phyloP scores from a whole-genome alignment of 2,113 vertebrate species.

The Upupa epops region DNA sequence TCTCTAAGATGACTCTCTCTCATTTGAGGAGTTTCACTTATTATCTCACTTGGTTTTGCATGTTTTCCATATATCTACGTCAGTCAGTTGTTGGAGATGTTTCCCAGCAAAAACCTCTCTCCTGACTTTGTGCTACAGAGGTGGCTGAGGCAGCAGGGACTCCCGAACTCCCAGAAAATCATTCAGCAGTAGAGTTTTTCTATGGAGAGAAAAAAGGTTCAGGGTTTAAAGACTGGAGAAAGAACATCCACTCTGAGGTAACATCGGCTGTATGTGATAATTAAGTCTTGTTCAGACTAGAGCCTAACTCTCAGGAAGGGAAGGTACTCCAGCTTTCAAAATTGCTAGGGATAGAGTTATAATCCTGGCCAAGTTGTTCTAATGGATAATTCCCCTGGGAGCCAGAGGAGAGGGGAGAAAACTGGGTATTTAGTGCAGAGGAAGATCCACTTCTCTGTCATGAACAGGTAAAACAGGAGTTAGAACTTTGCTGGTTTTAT shows the following conservation, averaged over 20 bases:
- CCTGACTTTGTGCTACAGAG: not conserved
- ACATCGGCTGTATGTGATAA: not conserved
- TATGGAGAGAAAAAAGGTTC: not conserved
- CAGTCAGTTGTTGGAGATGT: not conserved
- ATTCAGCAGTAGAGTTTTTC: not conserved
- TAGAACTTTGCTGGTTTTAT: not conserved
- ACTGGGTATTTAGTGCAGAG: not conserved
- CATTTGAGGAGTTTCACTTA: not conserved
- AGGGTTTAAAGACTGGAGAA: not conserved
- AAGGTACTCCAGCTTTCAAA: not conserved
- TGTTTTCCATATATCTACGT: not conserved
- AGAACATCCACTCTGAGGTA: not conserved
- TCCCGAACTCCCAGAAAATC: not conserved
- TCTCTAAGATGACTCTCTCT: not conserved
- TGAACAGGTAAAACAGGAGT: not conserved
- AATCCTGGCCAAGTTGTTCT: not conserved
- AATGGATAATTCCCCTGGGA: not conserved
- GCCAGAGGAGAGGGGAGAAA: not conserved
- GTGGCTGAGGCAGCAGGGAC: not conserved
- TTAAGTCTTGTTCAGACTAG: not conserved
- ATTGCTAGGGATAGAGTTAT: not conserved
- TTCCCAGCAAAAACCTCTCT: not conserved
- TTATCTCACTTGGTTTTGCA: not conserved
- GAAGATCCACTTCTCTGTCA: not conserved
- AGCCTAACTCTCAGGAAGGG: not conserved